These are phyloP conservation scores for Deilephila elpenor DNA, from an alignment of 2,888 invertebrate species.

Conservation along the genomic window DNA sequence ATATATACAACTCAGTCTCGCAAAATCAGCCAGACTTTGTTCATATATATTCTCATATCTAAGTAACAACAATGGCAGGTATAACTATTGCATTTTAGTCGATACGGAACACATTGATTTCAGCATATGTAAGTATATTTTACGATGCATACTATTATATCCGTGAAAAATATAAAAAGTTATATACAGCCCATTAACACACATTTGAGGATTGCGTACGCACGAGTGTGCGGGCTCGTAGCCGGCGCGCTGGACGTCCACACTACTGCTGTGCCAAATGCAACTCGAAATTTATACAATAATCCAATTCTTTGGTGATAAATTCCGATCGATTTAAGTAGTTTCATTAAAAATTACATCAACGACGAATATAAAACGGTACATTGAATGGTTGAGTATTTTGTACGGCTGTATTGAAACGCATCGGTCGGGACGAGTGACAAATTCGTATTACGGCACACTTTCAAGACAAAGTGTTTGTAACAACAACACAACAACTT, in stretches of 20 bases:
- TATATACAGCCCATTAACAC: constrained; percentile 19
- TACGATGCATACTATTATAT: constrained; percentile 14
- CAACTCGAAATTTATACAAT: constrained; percentile 45
- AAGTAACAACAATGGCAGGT: constrained; percentile 67
- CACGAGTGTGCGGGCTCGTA: neutral
- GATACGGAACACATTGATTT: constrained; percentile 72
- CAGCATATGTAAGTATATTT: constrained; percentile 46
- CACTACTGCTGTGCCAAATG: constrained; percentile 33
- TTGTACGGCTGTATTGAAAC: constrained; percentile 43
- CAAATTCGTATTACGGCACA: constrained; percentile 54
- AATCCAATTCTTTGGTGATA: constrained; percentile 65
- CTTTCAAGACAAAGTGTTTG: constrained; percentile 57
- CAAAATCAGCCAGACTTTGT: constrained; percentile 51
- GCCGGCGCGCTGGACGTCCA: neutral
- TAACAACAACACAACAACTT: constrained; percentile 59
- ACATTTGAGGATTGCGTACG: neutral
- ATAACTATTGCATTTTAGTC: constrained; percentile 73
- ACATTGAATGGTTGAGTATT: constrained; percentile 52
- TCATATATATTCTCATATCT: constrained; percentile 44
- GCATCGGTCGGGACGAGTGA: constrained; percentile 53
- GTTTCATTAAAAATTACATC: constrained; percentile 29
- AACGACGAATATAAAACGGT: constrained; percentile 27
- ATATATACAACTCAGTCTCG: constrained; percentile 44
- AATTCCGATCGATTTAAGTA: constrained; percentile 48
- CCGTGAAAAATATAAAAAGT: constrained; percentile 20